A percentile compares a stretch with the other conserved stretches of the same genome.
Evolutionary conservation across 2,888 invertebrate genomes (phyloP).

Genomic region (Villa cingulata): DNA sequence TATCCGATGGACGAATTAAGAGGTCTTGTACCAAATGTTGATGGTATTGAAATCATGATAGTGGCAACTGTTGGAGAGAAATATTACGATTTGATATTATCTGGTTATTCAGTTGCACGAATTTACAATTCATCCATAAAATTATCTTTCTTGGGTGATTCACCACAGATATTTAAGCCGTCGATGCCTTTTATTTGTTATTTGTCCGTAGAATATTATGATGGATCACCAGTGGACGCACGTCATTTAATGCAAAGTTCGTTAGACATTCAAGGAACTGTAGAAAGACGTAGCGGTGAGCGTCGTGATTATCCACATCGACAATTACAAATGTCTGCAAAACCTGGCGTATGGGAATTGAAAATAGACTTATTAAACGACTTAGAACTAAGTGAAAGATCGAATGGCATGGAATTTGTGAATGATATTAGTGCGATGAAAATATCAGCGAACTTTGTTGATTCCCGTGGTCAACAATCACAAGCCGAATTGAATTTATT

Average conservation of each 20-base stretch:
- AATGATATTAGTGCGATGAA: slow-evolving; percentile 53
- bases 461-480: slow-evolving; percentile 53
- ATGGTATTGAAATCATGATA: slow-evolving; percentile 68
- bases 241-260: slow-evolving; percentile 49
- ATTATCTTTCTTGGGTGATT: slow-evolving; percentile 74
- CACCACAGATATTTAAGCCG: slow-evolving; percentile 90
- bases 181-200: slow-evolving; percentile 81
- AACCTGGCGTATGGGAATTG: slow-evolving; percentile 69
- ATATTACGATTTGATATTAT: slow-evolving; percentile 66
- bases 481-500: slow-evolving; percentile 55
- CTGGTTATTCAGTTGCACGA: slow-evolving; percentile 75
- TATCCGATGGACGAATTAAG: slow-evolving; percentile 64
- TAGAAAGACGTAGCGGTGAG: slow-evolving; percentile 49
- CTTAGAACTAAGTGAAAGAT: slow-evolving; percentile 41
- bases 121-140: slow-evolving; percentile 77
- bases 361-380: slow-evolving; percentile 60
- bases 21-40: slow-evolving; percentile 49
- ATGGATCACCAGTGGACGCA: slow-evolving; percentile 63
- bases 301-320: slow-evolving; percentile 48
- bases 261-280: slow-evolving; percentile 52
- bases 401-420: slow-evolving; percentile 47
- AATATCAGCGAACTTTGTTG: slow-evolving; percentile 53
- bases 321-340: slow-evolving; percentile 49
- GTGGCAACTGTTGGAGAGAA: slow-evolving; percentile 79
- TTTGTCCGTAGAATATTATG: slow-evolving; percentile 81